Evolutionary conservation across 2,113 vertebrate species (phyloP), one percentile per base, ranked within the genome.

Genomic region (Thymallus thymallus): DNA sequence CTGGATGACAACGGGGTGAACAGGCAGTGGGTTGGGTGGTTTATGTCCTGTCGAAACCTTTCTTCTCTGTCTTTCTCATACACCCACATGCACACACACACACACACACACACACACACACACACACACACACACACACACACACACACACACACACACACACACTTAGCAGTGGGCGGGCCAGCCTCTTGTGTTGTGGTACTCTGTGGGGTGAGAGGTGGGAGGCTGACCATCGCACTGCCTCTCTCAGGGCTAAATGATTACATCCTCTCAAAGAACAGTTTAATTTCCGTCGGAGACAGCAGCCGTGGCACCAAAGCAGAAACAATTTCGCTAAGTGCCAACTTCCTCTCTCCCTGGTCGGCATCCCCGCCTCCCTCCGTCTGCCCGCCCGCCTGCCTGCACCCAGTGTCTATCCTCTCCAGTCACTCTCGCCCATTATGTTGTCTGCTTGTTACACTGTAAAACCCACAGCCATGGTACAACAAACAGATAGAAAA

Each of bases 401-500:
- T 24, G 20, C 23, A 23, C 61, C 62, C 26, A 24, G 12, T 22
- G 23, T 20, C 62, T 24, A 10, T 22, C 26, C 62, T 29, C 62
- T 24, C 62, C 23, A 23, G n/a, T 63, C 61, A 20, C 35, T 10
- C 35, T 41, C 35, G 18, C 48, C 16, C 16, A 18, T 51, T 51
- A 51, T 51, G 48, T 18, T 14, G 6, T n/a, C 20, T 22, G 58
- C 58, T 24, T 61, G 58, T 22, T 24, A n/a, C 58, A 61, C n/a
- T 61, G 20, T 61, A 24, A 22, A 22, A 10, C n/a, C 23, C 58
- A 58, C 24, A 78, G 80, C 80, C 82, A 86, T 75, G 71, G 86
- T 82, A 87, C n/a, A 87, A 86, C 83, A 85, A 74, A 67, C 80
- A 73, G 76, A 61, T 80, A 87, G 82, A 85, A 84, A 87, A 82